Conservation (phyloP, 2,888 invertebrate species). For the Tipula vernalis region DNA sequence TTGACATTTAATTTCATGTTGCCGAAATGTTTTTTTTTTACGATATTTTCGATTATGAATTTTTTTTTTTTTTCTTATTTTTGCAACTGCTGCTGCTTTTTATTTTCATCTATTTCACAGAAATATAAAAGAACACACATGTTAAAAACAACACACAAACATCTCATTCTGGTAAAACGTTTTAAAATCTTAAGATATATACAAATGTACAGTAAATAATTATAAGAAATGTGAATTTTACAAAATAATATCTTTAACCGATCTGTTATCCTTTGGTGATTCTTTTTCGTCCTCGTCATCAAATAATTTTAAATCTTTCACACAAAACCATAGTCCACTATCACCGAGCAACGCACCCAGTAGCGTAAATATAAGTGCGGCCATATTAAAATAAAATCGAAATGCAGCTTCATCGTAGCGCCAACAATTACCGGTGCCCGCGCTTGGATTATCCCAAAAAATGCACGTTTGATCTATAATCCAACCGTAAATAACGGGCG, state of each 20-base stretch:
- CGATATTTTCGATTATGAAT: neutral
- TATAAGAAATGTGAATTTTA: neutral
- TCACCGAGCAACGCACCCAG: neutral
- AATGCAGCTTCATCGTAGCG: neutral
- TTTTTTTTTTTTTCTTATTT: neutral
- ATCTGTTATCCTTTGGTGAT: slow-evolving; percentile 20
- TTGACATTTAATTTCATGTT: neutral
- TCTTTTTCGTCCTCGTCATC: slow-evolving; percentile 12
- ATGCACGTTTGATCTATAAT: neutral
- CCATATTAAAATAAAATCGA: neutral
- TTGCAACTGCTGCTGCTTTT: neutral
- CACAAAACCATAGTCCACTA: neutral
- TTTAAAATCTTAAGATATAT: neutral
- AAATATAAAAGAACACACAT: neutral
- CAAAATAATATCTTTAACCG: neutral
- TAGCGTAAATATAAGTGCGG: neutral
- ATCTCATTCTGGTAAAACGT: neutral
- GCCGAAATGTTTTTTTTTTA: neutral
- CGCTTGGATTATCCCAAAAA: neutral
- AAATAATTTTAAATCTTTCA: neutral
- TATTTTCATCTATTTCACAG: neutral
- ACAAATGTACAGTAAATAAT: too few species aligned
- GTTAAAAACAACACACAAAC: neutral
- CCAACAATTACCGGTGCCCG: neutral
- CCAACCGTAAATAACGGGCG: neutral